phyloP scores from a whole-genome alignment of 2,888 invertebrate genomes.

The Leptopterna dolabrata region DNA sequence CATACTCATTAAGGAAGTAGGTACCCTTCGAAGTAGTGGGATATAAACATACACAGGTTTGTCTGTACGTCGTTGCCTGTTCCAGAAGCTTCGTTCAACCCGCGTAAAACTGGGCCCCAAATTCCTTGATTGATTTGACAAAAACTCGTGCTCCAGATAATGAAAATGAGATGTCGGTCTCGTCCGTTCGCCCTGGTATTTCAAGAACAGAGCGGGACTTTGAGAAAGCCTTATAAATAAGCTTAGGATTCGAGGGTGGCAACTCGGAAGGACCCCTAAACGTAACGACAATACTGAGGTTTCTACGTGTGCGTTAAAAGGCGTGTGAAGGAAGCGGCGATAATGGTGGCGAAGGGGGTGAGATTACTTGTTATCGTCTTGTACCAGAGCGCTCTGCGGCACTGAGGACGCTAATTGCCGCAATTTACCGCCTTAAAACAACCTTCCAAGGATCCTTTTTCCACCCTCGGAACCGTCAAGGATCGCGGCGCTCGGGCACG shows the following conservation, averaged over 20 bases:
- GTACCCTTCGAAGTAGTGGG: too few species aligned
- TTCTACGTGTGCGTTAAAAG: neutral
- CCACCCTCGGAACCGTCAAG: neutral
- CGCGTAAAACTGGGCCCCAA: too few species aligned
- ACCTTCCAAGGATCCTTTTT: neutral
- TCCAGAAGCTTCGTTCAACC: too few species aligned
- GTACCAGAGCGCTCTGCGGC: neutral
- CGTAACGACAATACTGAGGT: neutral
- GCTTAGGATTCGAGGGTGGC: neutral
- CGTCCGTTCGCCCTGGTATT: too few species aligned
- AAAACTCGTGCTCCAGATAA: too few species aligned
- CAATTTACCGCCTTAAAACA: conserved; percentile 28
- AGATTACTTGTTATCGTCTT: conserved; percentile 34
- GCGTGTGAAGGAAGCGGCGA: neutral
- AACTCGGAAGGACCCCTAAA: neutral
- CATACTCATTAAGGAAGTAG: too few species aligned
- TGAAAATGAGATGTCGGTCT: too few species aligned
- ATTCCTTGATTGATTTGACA: too few species aligned
- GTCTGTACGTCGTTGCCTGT: too few species aligned
- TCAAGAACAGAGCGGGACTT: neutral
- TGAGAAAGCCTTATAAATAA: neutral
- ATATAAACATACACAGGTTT: too few species aligned
- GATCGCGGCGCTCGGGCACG: neutral
- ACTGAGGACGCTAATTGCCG: conserved; percentile 15
- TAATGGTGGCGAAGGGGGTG: neutral